Percentiles rank a stretch among this genome's conserved stretches.
Conservation (phyloP, 2,113 vertebrate genomes). For the Oreochromis aureus region DNA sequence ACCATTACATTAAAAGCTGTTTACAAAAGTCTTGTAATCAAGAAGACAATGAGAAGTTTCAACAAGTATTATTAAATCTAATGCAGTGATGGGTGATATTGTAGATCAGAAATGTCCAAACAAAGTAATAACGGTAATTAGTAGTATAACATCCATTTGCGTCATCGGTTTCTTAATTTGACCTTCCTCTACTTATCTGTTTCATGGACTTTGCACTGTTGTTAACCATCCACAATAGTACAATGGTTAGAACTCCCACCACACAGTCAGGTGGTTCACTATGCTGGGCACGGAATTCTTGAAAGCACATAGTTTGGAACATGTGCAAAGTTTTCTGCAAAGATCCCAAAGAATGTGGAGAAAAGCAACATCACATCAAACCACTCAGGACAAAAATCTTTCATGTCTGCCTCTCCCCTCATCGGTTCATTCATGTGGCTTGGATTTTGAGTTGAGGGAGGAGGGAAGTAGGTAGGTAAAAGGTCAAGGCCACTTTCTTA, state of each 20-base stretch:
- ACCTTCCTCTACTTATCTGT: constrained; percentile 1
- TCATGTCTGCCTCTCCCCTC: background rate
- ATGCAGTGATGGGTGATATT: background rate
- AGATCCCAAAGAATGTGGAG: background rate
- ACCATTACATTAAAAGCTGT: background rate
- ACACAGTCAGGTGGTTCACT: background rate
- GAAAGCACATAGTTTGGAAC: background rate
- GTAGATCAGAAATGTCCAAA: background rate
- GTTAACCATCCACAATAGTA: background rate
- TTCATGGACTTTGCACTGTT: background rate
- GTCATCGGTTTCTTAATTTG: background rate
- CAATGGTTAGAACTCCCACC: background rate
- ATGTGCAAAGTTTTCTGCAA: background rate
- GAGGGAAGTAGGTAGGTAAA: constrained; percentile 58
- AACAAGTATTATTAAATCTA: background rate
- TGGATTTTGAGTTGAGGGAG: background rate
- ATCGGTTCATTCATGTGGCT: background rate
- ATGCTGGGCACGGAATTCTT: background rate
- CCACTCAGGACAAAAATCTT: background rate
- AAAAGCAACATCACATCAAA: background rate
- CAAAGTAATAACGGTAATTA: background rate
- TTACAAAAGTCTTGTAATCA: background rate
- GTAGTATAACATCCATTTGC: background rate
- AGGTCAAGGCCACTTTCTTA: constrained; percentile 29
- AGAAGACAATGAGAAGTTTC: background rate